Evolutionary conservation across 2,888 invertebrate genomes (phyloP), one percentile per base, ranked within the genome.

Genomic region (Pharmacophagus antenor): DNA sequence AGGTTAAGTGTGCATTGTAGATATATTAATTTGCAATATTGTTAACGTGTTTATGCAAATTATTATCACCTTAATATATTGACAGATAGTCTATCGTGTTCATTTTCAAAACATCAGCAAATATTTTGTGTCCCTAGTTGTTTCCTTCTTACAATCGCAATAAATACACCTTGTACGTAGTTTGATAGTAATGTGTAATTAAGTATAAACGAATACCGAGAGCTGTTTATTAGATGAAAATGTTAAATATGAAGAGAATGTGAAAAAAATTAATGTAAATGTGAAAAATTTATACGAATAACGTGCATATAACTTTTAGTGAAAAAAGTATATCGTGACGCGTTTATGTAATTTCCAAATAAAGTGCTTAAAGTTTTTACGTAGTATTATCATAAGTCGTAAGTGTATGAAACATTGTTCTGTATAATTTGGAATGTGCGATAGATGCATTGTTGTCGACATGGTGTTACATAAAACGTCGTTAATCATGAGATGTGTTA

Each of bases 331-430:
- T n/a, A n/a, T n/a, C n/a, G n/a, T n/a, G n/a, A n/a, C 10, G n/a
- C 3, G 5, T 3, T 20, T 17, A 68, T 60, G 64, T 68, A 66
- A 66, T 65, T 67, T 56, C 63, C 58, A 72, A 65, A 66, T 64
- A 50, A 62, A 65, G 68, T 64, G 61, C 66, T 64, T 65, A 65
- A 70, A 27, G 44, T 25, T 54, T 56, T 49, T 41, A 42, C 20
- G 47, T 48, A 41, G 25, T 20, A 71, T 65, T 72, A 72, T 37
- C n/a, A 76, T n/a, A n/a, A 77, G 68, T 77, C 49, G 18, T 73
- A 2, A 68, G 75, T 82, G 83, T 86, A 82, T 70, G n/a, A n/a
- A n/a, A n/a, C 84, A 86, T 84, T 87, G 87, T 88, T 84, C 83
- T 85, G 86, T 83, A n/a, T n/a, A 84, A 78, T 79, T 83, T 87